Evolutionary conservation across 2,797 vertebrate species (phyloP).

Genomic region (Austrolebias charrua): DNA sequence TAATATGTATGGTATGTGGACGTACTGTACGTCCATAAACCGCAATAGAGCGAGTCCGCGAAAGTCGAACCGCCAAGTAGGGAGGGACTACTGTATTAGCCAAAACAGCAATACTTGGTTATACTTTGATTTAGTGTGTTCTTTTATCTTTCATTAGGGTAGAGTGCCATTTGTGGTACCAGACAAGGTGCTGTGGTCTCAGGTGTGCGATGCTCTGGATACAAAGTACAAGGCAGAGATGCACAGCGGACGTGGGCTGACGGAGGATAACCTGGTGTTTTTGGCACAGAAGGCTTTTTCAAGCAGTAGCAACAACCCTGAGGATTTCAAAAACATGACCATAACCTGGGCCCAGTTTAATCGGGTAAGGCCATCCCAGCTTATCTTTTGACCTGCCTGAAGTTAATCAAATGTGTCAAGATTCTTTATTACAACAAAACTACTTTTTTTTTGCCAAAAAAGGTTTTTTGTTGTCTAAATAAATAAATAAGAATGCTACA

Average conservation of each 20-base stretch:
- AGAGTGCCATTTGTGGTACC: constrained; percentile 92
- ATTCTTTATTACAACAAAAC: not conserved
- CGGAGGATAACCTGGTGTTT: constrained; percentile 94
- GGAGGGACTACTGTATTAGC: too few species aligned
- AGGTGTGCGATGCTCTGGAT: constrained; percentile 92
- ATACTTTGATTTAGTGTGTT: not conserved
- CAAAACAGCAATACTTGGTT: not conserved
- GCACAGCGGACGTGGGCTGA: constrained; percentile 90
- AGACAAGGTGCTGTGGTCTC: constrained; percentile 92
- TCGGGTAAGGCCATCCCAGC: constrained; percentile 76
- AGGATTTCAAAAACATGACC: constrained; percentile 88
- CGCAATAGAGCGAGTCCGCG: too few species aligned
- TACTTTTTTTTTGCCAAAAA: too few species aligned
- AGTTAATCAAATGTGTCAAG: not conserved
- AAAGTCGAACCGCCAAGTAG: too few species aligned
- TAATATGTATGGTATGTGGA: too few species aligned
- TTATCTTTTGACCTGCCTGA: not conserved
- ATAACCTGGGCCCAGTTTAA: constrained; percentile 98
- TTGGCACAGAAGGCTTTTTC: constrained; percentile 94
- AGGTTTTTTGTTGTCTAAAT: too few species aligned
- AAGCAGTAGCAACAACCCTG: constrained; percentile 84
- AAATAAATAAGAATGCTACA: too few species aligned
- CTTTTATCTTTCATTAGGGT: constrained; percentile 73
- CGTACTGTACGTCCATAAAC: too few species aligned
- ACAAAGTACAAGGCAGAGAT: constrained; percentile 98